phyloP scores from a whole-genome alignment of 2,888 invertebrate species.

The Dryococelus australis region DNA sequence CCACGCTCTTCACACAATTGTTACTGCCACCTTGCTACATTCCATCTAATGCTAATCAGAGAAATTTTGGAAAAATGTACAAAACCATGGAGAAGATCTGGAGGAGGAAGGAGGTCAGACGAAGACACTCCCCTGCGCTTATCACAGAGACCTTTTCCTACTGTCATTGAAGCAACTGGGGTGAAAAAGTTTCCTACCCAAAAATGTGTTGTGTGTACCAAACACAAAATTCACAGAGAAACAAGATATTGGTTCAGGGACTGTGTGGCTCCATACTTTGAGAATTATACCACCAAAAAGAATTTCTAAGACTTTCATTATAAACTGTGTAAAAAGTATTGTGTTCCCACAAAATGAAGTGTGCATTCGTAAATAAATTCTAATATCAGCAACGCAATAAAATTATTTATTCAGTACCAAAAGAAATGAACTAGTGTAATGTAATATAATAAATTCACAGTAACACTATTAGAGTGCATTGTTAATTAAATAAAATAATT shows the following conservation, averaged over 20 bases:
- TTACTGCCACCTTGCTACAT: not conserved
- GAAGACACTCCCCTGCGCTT: slow-evolving; percentile 16
- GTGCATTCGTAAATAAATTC: no score
- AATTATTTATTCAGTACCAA: no score
- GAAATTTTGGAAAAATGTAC: not conserved
- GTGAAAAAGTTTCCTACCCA: no score
- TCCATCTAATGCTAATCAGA: not conserved
- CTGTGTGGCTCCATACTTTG: not conserved
- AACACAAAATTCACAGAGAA: no score
- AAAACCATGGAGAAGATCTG: not conserved
- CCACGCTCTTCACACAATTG: not conserved
- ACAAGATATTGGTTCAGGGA: not conserved
- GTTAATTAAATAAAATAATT: no score
- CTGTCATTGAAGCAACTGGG: not conserved
- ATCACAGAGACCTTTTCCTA: not conserved
- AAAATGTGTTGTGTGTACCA: not conserved
- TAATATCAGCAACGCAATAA: no score
- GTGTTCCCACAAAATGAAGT: no score
- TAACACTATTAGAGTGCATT: no score
- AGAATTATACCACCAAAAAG: not conserved
- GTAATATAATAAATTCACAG: no score
- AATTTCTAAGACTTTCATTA: no score
- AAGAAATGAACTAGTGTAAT: no score
- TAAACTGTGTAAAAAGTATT: no score
- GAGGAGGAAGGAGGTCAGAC: not conserved